Conservation (phyloP, 2,113 vertebrate genomes). For the Chlamydotis undulata region DNA sequence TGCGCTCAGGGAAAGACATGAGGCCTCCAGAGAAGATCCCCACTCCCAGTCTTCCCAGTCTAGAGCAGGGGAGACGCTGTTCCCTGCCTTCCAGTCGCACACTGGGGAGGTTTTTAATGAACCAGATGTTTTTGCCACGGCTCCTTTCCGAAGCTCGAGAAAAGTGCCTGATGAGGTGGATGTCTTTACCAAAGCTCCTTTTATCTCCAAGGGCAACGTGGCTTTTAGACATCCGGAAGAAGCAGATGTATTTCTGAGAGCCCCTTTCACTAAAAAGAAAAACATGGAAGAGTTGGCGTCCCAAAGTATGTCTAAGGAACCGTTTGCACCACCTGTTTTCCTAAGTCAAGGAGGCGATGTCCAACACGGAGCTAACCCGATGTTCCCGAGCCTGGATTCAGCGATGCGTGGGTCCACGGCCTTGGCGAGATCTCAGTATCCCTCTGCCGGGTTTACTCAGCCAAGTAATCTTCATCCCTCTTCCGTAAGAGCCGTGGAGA, state of each 20-base stretch:
- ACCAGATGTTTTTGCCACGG: conserved; percentile 86
- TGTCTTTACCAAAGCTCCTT: conserved; percentile 93
- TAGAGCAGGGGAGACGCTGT: not conserved
- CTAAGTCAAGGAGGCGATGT: not conserved
- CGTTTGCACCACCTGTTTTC: not conserved
- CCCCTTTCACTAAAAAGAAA: conserved; percentile 91
- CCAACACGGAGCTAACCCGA: not conserved
- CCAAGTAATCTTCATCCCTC: conserved; percentile 18
- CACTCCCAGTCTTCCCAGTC: not conserved
- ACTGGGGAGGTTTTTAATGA: conserved; percentile 22
- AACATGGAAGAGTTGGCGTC: conserved; percentile 60
- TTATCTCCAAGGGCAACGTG: conserved; percentile 67
- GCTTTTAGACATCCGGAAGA: conserved; percentile 68
- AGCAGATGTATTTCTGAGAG: conserved; percentile 89
- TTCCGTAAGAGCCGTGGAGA: conserved; percentile 22
- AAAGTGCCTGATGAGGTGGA: conserved; percentile 76
- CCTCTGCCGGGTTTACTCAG: conserved; percentile 39
- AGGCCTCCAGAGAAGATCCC: conserved; percentile 13
- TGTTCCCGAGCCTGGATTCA: conserved; percentile 52
- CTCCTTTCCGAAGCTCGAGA: conserved; percentile 81
- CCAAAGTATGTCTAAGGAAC: conserved; percentile 27
- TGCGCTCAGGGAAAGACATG: not conserved
- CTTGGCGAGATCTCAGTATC: not conserved
- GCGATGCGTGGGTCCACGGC: not conserved
- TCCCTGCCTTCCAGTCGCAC: not conserved